phyloP scores from a whole-genome alignment of 2,888 invertebrate genomes.

The Philopedon plagiatum region DNA sequence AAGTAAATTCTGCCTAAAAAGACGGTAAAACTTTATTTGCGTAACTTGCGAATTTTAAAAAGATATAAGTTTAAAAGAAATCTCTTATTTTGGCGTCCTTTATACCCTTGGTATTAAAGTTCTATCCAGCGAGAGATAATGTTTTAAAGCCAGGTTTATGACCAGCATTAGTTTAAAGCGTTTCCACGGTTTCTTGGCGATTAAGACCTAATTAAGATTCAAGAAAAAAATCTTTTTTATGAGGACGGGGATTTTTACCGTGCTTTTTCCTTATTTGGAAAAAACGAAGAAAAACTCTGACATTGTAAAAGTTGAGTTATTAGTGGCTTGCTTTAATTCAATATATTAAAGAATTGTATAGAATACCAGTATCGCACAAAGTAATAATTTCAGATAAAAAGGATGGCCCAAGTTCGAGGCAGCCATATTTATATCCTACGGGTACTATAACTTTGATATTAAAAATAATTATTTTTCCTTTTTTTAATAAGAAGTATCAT shows the following conservation, averaged over 20 bases:
- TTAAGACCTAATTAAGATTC: constrained; percentile 36
- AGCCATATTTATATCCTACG: no score
- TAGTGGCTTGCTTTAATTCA: no score
- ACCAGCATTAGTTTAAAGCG: constrained; percentile 35
- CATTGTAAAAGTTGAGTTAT: background rate
- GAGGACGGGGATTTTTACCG: background rate
- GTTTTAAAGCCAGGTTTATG: constrained; percentile 39
- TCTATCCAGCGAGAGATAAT: constrained; percentile 38
- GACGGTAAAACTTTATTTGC: constrained; percentile 35
- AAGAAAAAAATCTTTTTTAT: constrained; percentile 10
- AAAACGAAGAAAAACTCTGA: background rate
- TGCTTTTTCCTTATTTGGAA: background rate
- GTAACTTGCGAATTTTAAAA: constrained; percentile 39
- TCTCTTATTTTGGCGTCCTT: constrained; percentile 31
- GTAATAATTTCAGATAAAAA: no score
- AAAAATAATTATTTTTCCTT: no score
- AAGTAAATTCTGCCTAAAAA: constrained; percentile 31
- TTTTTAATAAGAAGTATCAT: no score
- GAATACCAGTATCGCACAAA: no score
- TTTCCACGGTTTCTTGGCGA: constrained; percentile 31
- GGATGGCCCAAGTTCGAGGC: no score
- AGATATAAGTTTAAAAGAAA: constrained; percentile 41
- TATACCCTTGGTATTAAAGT: constrained; percentile 35
- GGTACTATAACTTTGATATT: no score
- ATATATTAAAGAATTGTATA: no score